Base-by-base conservation (phyloP, 2,888 invertebrate species). In the Pristionchus arcanus region DNA sequence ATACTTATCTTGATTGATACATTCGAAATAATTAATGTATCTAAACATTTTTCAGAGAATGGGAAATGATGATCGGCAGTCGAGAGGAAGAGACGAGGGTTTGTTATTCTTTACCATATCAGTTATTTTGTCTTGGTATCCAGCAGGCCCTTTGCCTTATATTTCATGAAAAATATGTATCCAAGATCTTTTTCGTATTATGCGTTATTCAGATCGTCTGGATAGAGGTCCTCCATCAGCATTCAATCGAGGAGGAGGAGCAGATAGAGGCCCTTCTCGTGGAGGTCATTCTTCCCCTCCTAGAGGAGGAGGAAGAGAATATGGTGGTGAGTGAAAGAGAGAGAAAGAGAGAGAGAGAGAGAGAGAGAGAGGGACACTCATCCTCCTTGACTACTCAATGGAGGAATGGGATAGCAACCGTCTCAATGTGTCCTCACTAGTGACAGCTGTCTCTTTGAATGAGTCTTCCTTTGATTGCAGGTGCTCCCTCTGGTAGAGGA, bases 401-500 rank as follows among this genome's bases (percentile, higher is more conserved):
- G 19, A 59, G 7, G 53, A 59, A 59, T 59, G 59, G 59, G 25
- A 25, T 59, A 59, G 25, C 42, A 49, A 49, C 42, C 42, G 11
- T 49, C 42, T 49, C 42, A 49, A 49, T 49, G 42, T 49, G 42
- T 49, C 42, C 13, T 49, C 42, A 49, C 42, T 59, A 59, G 59
- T 59, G 59, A 59, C 59, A 59, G 15, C 59, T 59, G 59, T 59
- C 59, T 59, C 25, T 71, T 71, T 31, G n/a, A 71, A 34, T 71
- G 59, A 59, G 68, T 68, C 21, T 5, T 42, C 5, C 77, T 77
- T 25, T 42, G 42, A 15, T n/a, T 42, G 37, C 25, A 42, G 77
- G 77, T 49, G 77, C 42, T 77, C n/a, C 77, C n/a, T 34, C 42
- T 42, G 77, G 49, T 25, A 25, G 77, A 77, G 77, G 77, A 77